Percentiles rank a stretch among this genome's conserved stretches.
Evolutionary conservation across 1,140 invertebrate genomes (phyloP).

Genomic region (Pogonus chalceus): DNA sequence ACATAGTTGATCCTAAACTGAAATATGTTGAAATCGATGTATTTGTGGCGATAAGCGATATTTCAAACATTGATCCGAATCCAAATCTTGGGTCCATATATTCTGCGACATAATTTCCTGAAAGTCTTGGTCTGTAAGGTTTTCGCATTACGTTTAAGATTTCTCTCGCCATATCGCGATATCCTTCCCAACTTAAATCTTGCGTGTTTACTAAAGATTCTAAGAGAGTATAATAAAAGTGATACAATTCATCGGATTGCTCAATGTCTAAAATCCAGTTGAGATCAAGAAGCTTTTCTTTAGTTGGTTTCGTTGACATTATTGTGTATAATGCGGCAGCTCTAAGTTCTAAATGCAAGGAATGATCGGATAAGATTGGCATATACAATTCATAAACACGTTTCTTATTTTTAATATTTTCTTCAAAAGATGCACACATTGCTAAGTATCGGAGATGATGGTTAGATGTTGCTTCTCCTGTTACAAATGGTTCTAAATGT

Average conservation of each 20-base stretch:
- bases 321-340: constrained; percentile 33
- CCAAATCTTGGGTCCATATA: constrained; percentile 28
- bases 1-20: too few relatives aligned
- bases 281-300: constrained; percentile 30
- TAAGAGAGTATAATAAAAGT: constrained; percentile 35
- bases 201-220: constrained; percentile 30
- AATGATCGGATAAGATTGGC: constrained; percentile 33
- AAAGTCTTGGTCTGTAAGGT: constrained; percentile 10
- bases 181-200: constrained; percentile 32
- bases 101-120: constrained; percentile 19
- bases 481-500: constrained; percentile 19
- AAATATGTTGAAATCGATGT: too few relatives aligned
- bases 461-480: constrained; percentile 15
- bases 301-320: constrained; percentile 28
- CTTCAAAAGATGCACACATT: constrained; percentile 26
- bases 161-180: constrained; percentile 23
- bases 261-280: constrained; percentile 36
- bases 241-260: constrained; percentile 33
- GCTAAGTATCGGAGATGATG: constrained; percentile 29
- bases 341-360: constrained; percentile 28
- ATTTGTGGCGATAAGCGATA: too few relatives aligned
- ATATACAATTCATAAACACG: constrained; percentile 30
- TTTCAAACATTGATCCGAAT: constrained; percentile 20
- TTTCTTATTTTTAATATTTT: constrained; percentile 21
- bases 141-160: constrained; percentile 14